Percentiles rank a stretch among this genome's conserved stretches.
Evolutionary conservation across 2,113 vertebrate genomes (phyloP).

Genomic region (Salvator merianae): DNA sequence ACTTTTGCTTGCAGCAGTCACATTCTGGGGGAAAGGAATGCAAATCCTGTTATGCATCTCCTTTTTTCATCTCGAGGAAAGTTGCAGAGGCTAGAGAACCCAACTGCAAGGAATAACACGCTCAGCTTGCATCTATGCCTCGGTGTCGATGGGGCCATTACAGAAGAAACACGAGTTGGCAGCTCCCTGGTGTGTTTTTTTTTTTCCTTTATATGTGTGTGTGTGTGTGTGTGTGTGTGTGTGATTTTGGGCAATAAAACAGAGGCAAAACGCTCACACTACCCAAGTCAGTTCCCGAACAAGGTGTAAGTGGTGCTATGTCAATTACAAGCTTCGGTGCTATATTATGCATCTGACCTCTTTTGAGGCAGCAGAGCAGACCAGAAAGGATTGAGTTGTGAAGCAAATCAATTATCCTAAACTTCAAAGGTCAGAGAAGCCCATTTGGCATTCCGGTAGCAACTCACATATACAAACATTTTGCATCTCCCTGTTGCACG

Average conservation of each 20-base stretch:
- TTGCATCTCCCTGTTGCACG: not conserved
- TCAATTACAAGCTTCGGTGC: not conserved
- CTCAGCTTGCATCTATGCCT: conserved; percentile 42
- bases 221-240: too few species aligned
- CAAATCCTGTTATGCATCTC: conserved; percentile 81
- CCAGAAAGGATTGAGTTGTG: not conserved
- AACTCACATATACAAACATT: not conserved
- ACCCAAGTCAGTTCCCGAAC: rapidly evolving
- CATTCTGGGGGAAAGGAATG: conserved; percentile 71
- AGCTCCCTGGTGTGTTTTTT: not conserved
- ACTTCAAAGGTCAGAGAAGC: not conserved
- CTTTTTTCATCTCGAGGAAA: conserved; percentile 76
- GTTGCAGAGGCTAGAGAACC: conserved; percentile 60
- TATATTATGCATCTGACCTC: rapidly evolving
- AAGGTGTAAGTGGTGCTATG: rapidly evolving
- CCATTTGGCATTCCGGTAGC: not conserved
- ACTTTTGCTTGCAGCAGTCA: conserved; percentile 76
- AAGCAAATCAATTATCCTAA: not conserved
- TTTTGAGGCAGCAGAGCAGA: not conserved
- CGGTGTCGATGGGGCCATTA: not conserved
- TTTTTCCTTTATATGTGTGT: too few species aligned
- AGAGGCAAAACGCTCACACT: rapidly evolving
- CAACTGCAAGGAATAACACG: conserved; percentile 59
- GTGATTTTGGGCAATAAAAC: not conserved
- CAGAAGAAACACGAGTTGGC: not conserved